Base-by-base conservation (phyloP, 2,888 invertebrate species). In the Cancer borealis region DNA sequence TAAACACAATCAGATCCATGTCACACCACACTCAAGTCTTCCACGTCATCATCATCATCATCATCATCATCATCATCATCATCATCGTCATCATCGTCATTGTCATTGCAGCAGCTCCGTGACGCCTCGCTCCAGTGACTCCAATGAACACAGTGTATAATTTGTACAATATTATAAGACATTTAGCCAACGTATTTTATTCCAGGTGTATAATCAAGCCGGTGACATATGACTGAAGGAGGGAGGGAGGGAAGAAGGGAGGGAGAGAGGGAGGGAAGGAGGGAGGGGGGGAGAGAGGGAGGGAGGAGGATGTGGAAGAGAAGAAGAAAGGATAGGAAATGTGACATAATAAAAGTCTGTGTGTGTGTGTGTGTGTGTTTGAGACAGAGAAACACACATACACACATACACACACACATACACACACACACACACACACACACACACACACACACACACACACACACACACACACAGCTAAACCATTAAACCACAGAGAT, bases 151-250 rank as follows among this genome's bases (percentile, higher is more conserved):
- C 30, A n/a, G 49, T 46, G 30, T 90, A 90, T 90, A 90, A 90
- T 90, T 90, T n/a, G 54, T 54, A n/a, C 90, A 30, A 54, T 90
- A 90, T 90, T 90, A 90, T 90, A 90, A 90, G 90, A 90, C 54
- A 90, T 90, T 90, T 26, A 26, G n/a, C 17, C n/a, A n/a, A 26
- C 90, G 60, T 90, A 90, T 90, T 90, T 90, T 47, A 90, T 60
- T 30, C 54, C 12, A n/a, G 47, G 21, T 39, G 84, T 47, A 47
- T 84, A 92, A 84, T 92, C 46, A 47, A n/a, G 92, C 4, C 21
- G n/a, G 92, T 92, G 92, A 84, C 14, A 45, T 45, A 45, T 30
- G 91, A 12, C 66, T 73, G n/a, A 12, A 1, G 54, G 21, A 45
- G 8, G 73, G 91, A 12, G 5, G 73, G 39, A 66, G 60, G 26